These are phyloP conservation scores for Melanotaenia nigrans DNA, from an alignment of 2,797 vertebrate genomes.

Conservation along the genomic window DNA sequence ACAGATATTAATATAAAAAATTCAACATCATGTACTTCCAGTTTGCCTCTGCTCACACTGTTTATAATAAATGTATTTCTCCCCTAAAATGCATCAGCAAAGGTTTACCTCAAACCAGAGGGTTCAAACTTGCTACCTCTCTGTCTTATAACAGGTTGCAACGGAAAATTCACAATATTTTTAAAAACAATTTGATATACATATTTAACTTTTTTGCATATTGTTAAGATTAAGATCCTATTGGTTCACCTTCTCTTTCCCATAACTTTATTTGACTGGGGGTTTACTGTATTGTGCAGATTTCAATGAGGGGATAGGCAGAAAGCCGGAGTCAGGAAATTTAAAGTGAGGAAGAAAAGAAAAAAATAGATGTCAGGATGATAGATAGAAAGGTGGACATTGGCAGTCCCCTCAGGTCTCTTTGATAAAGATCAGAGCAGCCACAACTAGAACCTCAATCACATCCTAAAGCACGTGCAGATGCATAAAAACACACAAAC, in stretches of 20 bases:
- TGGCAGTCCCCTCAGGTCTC: slow-evolving; percentile 67
- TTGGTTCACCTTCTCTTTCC: slow-evolving; percentile 36
- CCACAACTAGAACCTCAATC: slow-evolving; percentile 53
- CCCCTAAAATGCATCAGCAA: neutral
- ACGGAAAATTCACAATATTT: neutral
- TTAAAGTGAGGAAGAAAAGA: slow-evolving; percentile 31
- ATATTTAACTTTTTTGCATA: neutral
- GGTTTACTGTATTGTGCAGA: slow-evolving; percentile 28
- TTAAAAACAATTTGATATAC: neutral
- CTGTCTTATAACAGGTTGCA: neutral
- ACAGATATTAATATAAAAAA: neutral
- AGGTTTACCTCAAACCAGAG: neutral
- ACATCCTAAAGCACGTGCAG: slow-evolving; percentile 14
- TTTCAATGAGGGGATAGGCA: slow-evolving; percentile 23
- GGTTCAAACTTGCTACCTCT: no score
- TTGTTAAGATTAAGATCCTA: neutral
- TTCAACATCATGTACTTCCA: neutral
- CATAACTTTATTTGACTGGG: slow-evolving; percentile 27
- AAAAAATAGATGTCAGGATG: slow-evolving; percentile 37
- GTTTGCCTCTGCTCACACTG: neutral
- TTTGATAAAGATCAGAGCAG: slow-evolving; percentile 71
- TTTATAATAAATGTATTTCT: neutral
- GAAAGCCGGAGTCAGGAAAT: slow-evolving; percentile 16
- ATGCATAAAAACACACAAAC: slow-evolving; percentile 23
- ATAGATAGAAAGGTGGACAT: slow-evolving; percentile 61